Conservation (phyloP, 2,797 vertebrate genomes). For the Dendrocincla tyrannina region DNA sequence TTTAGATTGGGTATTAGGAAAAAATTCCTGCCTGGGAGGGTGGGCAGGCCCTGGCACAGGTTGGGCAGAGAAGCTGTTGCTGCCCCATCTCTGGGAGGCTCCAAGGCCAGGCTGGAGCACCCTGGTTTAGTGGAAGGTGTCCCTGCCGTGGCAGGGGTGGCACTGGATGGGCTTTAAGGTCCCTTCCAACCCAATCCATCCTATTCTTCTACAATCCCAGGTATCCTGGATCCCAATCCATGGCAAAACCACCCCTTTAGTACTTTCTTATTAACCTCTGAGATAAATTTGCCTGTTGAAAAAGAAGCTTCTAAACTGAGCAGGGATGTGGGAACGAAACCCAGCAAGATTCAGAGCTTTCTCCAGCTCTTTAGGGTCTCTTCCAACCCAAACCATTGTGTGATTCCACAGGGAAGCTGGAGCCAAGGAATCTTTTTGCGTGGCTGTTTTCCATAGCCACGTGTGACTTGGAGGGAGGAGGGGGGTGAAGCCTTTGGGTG, state of each 20-base stretch:
- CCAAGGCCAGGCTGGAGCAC: background rate
- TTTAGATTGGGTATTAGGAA: background rate
- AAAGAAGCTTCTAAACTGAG: background rate
- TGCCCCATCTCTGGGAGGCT: background rate
- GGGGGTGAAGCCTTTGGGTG: background rate
- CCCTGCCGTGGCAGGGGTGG: background rate
- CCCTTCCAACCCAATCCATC: background rate
- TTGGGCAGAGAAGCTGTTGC: background rate
- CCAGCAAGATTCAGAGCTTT: rapidly evolving
- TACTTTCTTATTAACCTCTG: background rate
- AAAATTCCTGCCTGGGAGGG: background rate
- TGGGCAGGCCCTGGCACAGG: background rate
- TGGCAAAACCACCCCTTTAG: background rate
- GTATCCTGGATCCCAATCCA: background rate
- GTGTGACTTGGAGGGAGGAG: background rate
- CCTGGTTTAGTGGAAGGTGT: rapidly evolving
- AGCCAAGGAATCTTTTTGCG: background rate
- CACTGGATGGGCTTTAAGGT: background rate
- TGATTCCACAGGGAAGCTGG: background rate
- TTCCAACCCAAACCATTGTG: background rate
- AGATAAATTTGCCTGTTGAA: background rate
- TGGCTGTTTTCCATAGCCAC: background rate
- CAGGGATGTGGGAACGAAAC: rapidly evolving
- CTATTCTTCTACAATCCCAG: background rate
- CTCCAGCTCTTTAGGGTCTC: background rate